A percentile compares a stretch with the other conserved stretches of the same genome.
Evolutionary conservation across 30 jellyfish, hydroid and myxozoan genomes (phyloP).

Genomic region (Catostylus mosaicus): DNA sequence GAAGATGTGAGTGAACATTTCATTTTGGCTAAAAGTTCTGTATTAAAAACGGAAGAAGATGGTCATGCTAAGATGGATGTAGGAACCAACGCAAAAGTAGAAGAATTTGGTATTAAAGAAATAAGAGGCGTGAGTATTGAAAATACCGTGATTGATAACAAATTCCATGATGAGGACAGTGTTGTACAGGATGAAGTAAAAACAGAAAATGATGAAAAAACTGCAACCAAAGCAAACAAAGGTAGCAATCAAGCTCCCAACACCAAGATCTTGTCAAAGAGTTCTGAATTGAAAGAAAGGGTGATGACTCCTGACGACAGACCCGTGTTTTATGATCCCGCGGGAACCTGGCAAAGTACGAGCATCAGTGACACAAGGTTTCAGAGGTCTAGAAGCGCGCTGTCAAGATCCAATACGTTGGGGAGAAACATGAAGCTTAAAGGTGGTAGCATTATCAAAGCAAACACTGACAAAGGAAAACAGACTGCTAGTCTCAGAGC

Average conservation of each 20-base stretch:
- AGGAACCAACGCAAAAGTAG: neutral
- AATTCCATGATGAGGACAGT: neutral
- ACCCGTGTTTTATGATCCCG: slow-evolving; percentile 50
- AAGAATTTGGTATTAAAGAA: neutral
- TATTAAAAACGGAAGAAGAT: neutral
- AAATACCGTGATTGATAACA: neutral
- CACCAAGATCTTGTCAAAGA: neutral
- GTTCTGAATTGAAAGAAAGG: neutral
- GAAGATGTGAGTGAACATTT: slow-evolving; percentile 10
- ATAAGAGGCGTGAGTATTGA: too few species aligned
- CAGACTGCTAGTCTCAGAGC: neutral
- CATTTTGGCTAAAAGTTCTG: slow-evolving; percentile 30
- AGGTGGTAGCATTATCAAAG: neutral
- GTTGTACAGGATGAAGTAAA: neutral
- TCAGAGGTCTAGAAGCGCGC: neutral
- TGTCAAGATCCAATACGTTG: slow-evolving; percentile 1
- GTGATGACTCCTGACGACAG: slow-evolving; percentile 12
- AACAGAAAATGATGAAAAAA: neutral
- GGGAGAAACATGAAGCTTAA: neutral
- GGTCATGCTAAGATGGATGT: neutral
- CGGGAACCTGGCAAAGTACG: slow-evolving; percentile 26
- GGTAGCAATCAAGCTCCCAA: neutral
- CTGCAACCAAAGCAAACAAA: neutral
- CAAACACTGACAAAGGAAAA: neutral
- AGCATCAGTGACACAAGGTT: neutral